Evolutionary conservation across 2,113 vertebrate genomes (phyloP), one percentile per base, ranked within the genome.

Genomic region (Dipodomys spectabilis): DNA sequence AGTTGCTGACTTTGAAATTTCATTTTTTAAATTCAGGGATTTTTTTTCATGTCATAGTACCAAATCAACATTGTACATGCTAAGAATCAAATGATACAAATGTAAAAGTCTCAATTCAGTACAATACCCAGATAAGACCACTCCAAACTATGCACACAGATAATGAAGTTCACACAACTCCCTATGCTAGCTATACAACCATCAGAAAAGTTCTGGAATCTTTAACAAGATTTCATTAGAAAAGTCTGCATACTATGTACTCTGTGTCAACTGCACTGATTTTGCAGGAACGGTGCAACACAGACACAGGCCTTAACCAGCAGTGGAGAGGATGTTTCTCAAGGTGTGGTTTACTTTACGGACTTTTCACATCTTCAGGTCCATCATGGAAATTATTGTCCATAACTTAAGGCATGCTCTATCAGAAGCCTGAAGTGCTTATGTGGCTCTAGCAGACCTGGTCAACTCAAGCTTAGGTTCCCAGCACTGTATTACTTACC

Each of bases 291-390:
- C 23, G 28, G 57, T 85, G 91, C 88, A 87, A 89, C 95, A 92
- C 23, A 79, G 87, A 95, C 85, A 84, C 30, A 39, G 83, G 64
- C 28, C 72, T 86, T 95, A 67, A 83, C 74, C 12, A 82, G 53
- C 49, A 92, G 60, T 60, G 68, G 60, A 83, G 84, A 86, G 73
- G 94, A 65, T 86, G 65, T 85, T 80, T 92, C 95, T 87, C 69
- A 69, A 91, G 53, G 53, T 91, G 0, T 89, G 95, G 82, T 95
- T 82, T 86, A 88, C 73, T 95, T 93, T 72, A 91, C 49, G 27
- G 68, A 90, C 87, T 93, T 92, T 65, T 84, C 91, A 95, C 83
- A 83, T 92, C 85, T 97, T 81, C 80, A 77, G 65, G 78, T 82
- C 27, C 32, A 85, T 20, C 65, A 25, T 15, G 20, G 28, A 57